Base-by-base conservation (phyloP, 2,888 invertebrate genomes). In the Imbricaverruca yamaguchii region DNA sequence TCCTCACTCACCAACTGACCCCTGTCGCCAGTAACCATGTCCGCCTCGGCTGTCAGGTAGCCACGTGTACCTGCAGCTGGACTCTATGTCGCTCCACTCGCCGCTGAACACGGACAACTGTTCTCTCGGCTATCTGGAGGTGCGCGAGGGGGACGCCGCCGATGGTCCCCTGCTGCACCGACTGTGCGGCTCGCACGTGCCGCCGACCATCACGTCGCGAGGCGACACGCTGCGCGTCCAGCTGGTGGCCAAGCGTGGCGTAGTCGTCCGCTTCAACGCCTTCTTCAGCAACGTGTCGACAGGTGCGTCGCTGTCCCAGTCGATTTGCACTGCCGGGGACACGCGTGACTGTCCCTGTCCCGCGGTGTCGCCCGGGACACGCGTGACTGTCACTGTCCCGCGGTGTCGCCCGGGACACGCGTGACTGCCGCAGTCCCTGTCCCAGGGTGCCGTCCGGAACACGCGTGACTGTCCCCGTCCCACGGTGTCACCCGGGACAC, bases 231-330 rank as follows among this genome's bases (percentile, higher is more conserved):
- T 56, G 11, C 59, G 10, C n/a, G 39, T 61, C 56, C 80, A 91
- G 84, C 86, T 88, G 83, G 91, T 91, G 1, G 87, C 88, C 0
- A 92, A 91, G 21, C 4, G 18, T 3, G 21, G 55, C 15, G 74
- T 74, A 0, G 55, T 18, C 21, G 74, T 74, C 11, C 53, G 15
- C 53, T 74, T 74, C 74, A 74, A 55, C 74, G 74, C 74, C 55
- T 21, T 15, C 18, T 74, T 74, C 53, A 18, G 13, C 74, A 74
- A 74, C 74, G 55, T 74, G 21, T 55, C 74, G 21, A 74, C 74
- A 4, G 21, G 74, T 74, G n/a, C 12, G 69, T 91, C 39, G 39
- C 39, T 39, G 39, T 39, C 39, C 39, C 39, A 1, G 39, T 39
- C 39, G 2, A 39, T 39, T 4, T 39, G 39, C 39, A 39, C 39